These are phyloP conservation scores for Dermochelys coriacea DNA, from an alignment of 2,797 vertebrate genomes.

Conservation along the genomic window DNA sequence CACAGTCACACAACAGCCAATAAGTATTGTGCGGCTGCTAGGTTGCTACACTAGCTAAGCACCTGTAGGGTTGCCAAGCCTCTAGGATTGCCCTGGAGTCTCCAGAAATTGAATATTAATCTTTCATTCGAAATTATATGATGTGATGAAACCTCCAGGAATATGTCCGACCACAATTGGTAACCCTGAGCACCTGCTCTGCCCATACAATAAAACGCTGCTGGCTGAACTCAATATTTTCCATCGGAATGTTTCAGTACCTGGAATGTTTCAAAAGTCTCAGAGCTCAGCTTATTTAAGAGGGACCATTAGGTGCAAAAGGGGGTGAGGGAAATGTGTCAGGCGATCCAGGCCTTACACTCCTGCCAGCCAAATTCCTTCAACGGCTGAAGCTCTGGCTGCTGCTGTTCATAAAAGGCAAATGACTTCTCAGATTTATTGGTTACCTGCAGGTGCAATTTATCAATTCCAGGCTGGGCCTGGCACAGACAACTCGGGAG, in stretches of 20 bases:
- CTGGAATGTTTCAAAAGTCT: rapidly evolving
- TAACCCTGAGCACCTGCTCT: rapidly evolving
- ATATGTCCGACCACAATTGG: too few relatives aligned
- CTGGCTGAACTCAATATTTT: rapidly evolving
- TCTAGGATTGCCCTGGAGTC: too few relatives aligned
- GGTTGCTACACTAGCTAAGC: neutral
- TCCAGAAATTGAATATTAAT: too few relatives aligned
- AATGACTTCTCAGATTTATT: slow-evolving; percentile 77
- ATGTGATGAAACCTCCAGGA: too few relatives aligned
- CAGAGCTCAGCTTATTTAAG: neutral
- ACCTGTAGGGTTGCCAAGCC: neutral
- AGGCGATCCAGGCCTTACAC: neutral
- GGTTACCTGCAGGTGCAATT: slow-evolving; percentile 76
- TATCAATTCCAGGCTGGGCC: slow-evolving; percentile 62
- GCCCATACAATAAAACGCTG: rapidly evolving
- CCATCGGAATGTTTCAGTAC: rapidly evolving
- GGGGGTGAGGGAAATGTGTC: rapidly evolving
- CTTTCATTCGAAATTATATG: too few relatives aligned
- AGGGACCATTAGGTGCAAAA: neutral
- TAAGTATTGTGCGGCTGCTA: rapidly evolving
- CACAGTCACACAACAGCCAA: too few relatives aligned
- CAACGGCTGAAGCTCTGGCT: neutral
- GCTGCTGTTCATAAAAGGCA: slow-evolving; percentile 73
- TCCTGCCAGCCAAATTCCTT: slow-evolving; percentile 45
- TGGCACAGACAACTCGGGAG: slow-evolving; percentile 55